A percentile compares a stretch with the other conserved stretches of the same genome.
Evolutionary conservation across 2,113 vertebrate genomes (phyloP).

Genomic region (Ictidomys tridecemlineatus): DNA sequence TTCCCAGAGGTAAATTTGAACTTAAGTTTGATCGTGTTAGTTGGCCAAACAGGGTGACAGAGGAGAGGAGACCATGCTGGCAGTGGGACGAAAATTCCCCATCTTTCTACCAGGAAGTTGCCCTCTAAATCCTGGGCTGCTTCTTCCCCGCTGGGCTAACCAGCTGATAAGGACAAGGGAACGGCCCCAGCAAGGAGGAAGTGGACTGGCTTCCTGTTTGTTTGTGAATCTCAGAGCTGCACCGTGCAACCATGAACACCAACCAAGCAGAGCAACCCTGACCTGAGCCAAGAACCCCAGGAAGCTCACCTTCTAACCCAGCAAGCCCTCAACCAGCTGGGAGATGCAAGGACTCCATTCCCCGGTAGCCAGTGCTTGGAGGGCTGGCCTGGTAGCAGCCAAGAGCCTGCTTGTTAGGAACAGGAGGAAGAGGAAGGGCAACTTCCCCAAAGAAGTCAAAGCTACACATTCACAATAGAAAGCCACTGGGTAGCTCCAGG

Average conservation of each 20-base stretch:
- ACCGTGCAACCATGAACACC: background rate
- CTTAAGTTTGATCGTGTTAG: background rate
- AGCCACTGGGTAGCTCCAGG: background rate
- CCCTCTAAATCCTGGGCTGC: background rate
- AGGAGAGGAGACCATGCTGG: background rate
- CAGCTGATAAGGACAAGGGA: background rate
- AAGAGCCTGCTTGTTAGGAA: background rate
- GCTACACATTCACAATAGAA: background rate
- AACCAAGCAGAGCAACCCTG: background rate
- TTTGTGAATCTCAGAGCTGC: conserved; percentile 79
- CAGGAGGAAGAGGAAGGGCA: background rate
- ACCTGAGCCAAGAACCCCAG: background rate
- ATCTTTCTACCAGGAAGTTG: background rate
- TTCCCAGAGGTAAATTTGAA: background rate
- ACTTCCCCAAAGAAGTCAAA: conserved; percentile 36
- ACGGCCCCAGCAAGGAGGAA: conserved; percentile 79
- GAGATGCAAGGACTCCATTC: background rate
- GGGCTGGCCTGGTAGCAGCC: background rate
- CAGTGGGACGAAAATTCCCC: background rate
- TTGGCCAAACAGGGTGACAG: background rate
- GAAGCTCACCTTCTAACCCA: background rate
- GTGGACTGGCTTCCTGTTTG: conserved; percentile 84
- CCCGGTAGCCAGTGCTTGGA: fast-evolving
- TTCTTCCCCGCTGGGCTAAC: background rate
- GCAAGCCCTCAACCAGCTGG: background rate